Percentiles rank a stretch among this genome's conserved stretches.
These are phyloP conservation scores for Elmis aenea DNA, from an alignment of 2,888 invertebrate genomes.

Conservation along the genomic window DNA sequence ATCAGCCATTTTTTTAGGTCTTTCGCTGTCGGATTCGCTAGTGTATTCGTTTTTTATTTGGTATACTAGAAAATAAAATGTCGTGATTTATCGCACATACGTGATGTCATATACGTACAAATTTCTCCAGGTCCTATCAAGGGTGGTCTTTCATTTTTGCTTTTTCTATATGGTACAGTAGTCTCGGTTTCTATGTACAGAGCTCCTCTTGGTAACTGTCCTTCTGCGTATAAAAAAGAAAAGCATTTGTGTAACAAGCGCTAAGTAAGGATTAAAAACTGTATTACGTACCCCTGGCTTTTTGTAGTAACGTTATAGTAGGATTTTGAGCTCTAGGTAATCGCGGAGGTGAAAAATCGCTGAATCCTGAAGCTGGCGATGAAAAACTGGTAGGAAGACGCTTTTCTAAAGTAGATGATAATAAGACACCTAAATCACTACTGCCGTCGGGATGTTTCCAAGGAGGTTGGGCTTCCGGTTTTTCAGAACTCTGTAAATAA, in stretches of 20 bases:
- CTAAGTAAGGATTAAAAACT: conserved; percentile 1
- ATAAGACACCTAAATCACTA: conserved; percentile 27
- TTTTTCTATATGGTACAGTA: conserved; percentile 44
- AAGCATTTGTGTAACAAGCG: conserved; percentile 2
- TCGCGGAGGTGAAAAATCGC: conserved; percentile 43
- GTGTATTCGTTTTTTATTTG: conserved; percentile 70
- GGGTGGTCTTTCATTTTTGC: conserved; percentile 49
- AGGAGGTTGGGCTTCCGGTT: conserved; percentile 26
- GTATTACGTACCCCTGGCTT: conserved; percentile 75
- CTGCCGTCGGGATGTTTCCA: conserved; percentile 30
- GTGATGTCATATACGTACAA: conserved; percentile 42
- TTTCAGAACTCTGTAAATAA: conserved; percentile 9
- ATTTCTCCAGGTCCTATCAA: conserved; percentile 60
- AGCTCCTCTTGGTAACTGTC: conserved; percentile 74
- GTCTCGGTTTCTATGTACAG: conserved; percentile 58
- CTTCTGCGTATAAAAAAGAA: too few relatives aligned
- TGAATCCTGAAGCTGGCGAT: conserved; percentile 59
- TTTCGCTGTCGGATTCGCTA: conserved; percentile 68
- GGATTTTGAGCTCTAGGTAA: conserved; percentile 81
- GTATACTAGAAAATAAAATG: conserved; percentile 53
- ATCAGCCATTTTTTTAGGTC: conserved; percentile 68
- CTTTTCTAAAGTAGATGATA: conserved; percentile 32
- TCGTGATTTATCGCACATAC: background rate
- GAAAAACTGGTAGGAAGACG: conserved; percentile 56
- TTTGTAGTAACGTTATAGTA: conserved; percentile 80